Conservation (phyloP, 2,113 vertebrate species). For the human (Homo sapiens) region GRCh38 chr12:62222001-62222500, state of each 20-base stretch:
- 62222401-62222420: not conserved
- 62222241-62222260: not conserved
- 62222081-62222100: not conserved
- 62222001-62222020: not conserved
- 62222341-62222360: not conserved
- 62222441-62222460: not conserved
- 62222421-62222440: not conserved
- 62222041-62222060: not conserved
- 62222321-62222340: not conserved
- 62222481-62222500: not conserved
- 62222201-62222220: not conserved
- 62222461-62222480: not conserved
- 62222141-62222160: not conserved
- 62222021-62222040: not conserved
- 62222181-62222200: not conserved
- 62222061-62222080: not conserved
- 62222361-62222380: not conserved
- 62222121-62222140: not conserved
- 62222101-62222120: not conserved
- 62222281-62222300: not conserved
- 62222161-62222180: not conserved
- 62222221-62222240: not conserved
- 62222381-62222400: not conserved
- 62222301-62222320: not conserved
- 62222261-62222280: not conserved